Evolutionary conservation across 2,888 invertebrate genomes (phyloP).

Genomic region (Ormyrus labotus): DNA sequence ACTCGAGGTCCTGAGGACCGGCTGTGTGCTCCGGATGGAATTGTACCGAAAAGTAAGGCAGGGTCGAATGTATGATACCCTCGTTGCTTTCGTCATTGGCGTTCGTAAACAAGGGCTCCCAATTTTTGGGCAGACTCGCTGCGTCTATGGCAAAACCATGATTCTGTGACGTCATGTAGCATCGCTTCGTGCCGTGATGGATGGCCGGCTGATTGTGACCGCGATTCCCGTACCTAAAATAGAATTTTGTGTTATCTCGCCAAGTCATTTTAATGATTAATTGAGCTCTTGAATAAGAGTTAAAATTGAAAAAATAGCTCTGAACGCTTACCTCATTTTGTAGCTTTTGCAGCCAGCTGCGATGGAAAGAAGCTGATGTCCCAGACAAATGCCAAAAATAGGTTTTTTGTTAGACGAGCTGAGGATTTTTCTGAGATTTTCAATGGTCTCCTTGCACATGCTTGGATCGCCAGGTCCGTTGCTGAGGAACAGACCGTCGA

Average conservation of each 20-base stretch:
- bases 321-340: constrained; percentile 88
- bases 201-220: constrained; percentile 99
- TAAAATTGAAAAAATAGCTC: too few species aligned
- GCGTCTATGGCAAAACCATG: constrained; percentile 96
- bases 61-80: constrained; percentile 90
- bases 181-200: constrained; percentile 89
- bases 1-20: constrained; percentile 96
- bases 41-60: constrained; percentile 97
- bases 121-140: constrained; percentile 83
- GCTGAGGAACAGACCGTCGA: constrained; percentile 96
- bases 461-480: constrained; percentile 98
- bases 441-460: constrained; percentile 86
- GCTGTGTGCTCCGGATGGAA: constrained; percentile 99
- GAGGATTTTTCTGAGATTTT: constrained; percentile 82
- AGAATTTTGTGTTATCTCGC: neutral
- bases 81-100: constrained; percentile 98
- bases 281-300: too few species aligned
- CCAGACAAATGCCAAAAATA: constrained; percentile 98
- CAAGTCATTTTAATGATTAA: too few species aligned
- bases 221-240: constrained; percentile 93
- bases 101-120: constrained; percentile 95
- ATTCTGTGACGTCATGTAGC: constrained; percentile 99
- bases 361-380: constrained; percentile 94
- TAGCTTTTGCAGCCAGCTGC: constrained; percentile 95
- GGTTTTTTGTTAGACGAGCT: constrained; percentile 80